These are phyloP conservation scores for Tachina grossa DNA, from an alignment of 2,888 invertebrate genomes.

Conservation along the genomic window DNA sequence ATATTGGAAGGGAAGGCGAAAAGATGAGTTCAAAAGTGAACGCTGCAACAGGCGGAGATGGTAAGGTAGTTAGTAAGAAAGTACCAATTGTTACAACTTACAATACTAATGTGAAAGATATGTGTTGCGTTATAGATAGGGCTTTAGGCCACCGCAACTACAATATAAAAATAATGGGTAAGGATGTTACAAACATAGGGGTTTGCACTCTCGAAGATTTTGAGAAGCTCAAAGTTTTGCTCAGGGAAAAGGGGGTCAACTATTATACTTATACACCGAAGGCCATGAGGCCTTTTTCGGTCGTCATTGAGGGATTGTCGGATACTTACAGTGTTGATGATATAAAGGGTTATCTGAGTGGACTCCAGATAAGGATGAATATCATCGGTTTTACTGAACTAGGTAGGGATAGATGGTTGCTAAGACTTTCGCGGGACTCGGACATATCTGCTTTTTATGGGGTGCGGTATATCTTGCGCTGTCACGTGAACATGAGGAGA, in stretches of 20 bases:
- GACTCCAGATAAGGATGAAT: background rate
- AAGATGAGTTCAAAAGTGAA: no score
- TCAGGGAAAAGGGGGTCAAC: no score
- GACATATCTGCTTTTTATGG: background rate
- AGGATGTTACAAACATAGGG: background rate
- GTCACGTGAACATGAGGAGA: background rate
- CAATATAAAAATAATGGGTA: no score
- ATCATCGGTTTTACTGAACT: background rate
- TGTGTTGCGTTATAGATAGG: background rate
- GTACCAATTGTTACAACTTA: background rate
- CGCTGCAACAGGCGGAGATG: no score
- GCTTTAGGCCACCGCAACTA: background rate
- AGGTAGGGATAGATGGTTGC: background rate
- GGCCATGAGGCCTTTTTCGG: background rate
- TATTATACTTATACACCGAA: background rate
- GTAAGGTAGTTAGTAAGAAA: no score
- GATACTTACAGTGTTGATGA: background rate
- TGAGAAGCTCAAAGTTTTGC: background rate
- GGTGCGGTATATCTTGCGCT: background rate
- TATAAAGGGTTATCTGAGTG: background rate
- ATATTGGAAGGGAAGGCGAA: no score
- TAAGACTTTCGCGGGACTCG: background rate
- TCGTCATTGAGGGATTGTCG: background rate
- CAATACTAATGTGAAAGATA: constrained; percentile 3
- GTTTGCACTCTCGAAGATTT: background rate